Base-by-base conservation (phyloP, 2,797 vertebrate genomes). In the Pipistrellus nathusii region DNA sequence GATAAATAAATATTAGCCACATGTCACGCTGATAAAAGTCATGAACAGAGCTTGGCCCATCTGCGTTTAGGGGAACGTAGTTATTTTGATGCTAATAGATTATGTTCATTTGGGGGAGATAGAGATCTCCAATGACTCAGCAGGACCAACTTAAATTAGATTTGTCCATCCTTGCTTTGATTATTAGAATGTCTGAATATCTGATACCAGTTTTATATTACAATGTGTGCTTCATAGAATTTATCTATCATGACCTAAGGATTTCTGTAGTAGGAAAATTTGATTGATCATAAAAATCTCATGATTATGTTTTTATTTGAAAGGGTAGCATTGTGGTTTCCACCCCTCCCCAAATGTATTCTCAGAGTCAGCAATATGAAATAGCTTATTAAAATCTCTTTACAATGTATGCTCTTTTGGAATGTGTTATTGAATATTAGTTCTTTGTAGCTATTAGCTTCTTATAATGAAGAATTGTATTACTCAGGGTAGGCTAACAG, bases 61-160 rank as follows among this genome's bases (percentile, higher is more conserved):
- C 83, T 89, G 69, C 77, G 82, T 96, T 91, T 94, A 55, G 59
- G 57, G 71, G 68, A 38, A 82, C 89, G 91, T 93, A 86, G 96
- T 98, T 98, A 97, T 98, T 98, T 98, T 98, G 96, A 97, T 98
- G 96, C 90, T 97, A 97, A 97, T 95, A 98, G 97, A 98, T 98
- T 96, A 96, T 97, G 92, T 94, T 98, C 98, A 94, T 97, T 98
- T 90, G 96, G 87, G 93, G 82, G 96, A 96, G 98, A 98, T 97
- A 97, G 98, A 97, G 97, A 96, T 96, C 95, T 88, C 3, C 7
- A 97, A 97, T 97, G 97, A 98, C 98, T 98, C 98, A 98, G 98
- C 98, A 97, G 97, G 98, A 92, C 96, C 90, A 84, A 96, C 95
- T 97, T 98, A 98, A 98, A 98, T 98, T 98, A 97, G 95, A 97